These are phyloP conservation scores for Hypomecis atomaria DNA, from an alignment of 2,888 invertebrate species.

Conservation along the genomic window DNA sequence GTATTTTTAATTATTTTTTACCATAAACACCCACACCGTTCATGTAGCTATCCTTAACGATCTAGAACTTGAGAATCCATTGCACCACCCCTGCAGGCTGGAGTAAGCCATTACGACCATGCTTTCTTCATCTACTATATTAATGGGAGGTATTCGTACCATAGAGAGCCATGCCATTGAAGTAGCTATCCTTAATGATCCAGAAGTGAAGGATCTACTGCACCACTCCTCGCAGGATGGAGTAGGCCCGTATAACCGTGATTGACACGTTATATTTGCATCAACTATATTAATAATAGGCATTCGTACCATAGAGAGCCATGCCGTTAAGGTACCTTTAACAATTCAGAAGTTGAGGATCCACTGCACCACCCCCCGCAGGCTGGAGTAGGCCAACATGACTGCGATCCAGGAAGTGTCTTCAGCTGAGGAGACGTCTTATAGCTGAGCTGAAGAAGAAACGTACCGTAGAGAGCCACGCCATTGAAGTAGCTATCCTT, in stretches of 20 bases:
- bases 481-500: no score
- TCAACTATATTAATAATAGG: no score
- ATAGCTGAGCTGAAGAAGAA: background rate
- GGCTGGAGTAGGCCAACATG: slow-evolving; percentile 64
- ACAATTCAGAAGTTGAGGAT: slow-evolving; percentile 41
- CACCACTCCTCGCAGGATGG: slow-evolving; percentile 66
- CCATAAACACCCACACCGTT: slow-evolving; percentile 59
- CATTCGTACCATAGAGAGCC: slow-evolving; percentile 33
- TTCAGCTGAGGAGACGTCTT: slow-evolving; percentile 14
- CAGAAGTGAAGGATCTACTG: slow-evolving; percentile 75
- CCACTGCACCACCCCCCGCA: slow-evolving; percentile 71
- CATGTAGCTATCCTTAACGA: slow-evolving; percentile 70
- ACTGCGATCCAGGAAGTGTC: slow-evolving; percentile 77
- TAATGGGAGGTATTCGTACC: slow-evolving; percentile 44
- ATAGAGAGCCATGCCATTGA: slow-evolving; percentile 50
- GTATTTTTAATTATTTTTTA: no score
- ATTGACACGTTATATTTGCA: slow-evolving; percentile 54
- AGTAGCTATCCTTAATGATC: slow-evolving; percentile 72
- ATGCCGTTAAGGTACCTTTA: no score
- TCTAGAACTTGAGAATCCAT: slow-evolving; percentile 76
- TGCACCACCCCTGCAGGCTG: slow-evolving; percentile 66
- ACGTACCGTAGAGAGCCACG: no score
- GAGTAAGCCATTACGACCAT: slow-evolving; percentile 63
- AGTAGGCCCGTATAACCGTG: slow-evolving; percentile 64
- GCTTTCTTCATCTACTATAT: no score